A percentile compares a stretch with the other conserved stretches of the same genome.
Evolutionary conservation across 2,797 vertebrate genomes (phyloP).

Genomic region (Lateolabrax maculatus): DNA sequence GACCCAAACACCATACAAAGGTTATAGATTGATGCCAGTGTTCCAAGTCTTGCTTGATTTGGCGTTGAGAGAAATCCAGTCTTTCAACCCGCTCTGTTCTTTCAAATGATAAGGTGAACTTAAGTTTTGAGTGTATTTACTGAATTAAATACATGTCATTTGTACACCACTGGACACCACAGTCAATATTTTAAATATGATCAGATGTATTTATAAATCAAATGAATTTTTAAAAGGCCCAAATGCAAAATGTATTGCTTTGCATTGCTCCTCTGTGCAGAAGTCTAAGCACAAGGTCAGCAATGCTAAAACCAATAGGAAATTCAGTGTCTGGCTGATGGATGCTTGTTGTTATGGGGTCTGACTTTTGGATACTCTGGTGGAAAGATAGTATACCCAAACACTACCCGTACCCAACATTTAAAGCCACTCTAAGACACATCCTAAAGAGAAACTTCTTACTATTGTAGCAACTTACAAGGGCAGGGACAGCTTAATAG

Average conservation of each 20-base stretch:
- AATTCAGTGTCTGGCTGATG: not conserved
- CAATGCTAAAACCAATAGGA: not conserved
- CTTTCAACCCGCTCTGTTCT: not conserved
- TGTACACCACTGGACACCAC: not conserved
- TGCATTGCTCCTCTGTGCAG: not conserved
- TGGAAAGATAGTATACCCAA: not conserved
- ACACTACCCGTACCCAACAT: slow-evolving; percentile 5
- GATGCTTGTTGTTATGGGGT: not conserved
- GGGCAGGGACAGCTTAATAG: not conserved
- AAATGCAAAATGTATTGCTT: slow-evolving; percentile 6
- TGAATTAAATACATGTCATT: not conserved
- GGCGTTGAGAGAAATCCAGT: not conserved
- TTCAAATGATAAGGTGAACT: not conserved
- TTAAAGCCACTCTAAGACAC: not conserved
- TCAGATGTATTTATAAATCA: slow-evolving; percentile 7
- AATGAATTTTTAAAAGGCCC: not conserved
- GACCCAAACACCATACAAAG: not conserved
- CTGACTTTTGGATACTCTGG: slow-evolving; percentile 6
- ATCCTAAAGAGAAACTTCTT: not conserved
- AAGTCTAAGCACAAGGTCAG: slow-evolving; percentile 29
- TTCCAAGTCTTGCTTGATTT: slow-evolving; percentile 7
- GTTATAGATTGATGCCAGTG: not conserved
- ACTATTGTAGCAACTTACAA: not conserved
- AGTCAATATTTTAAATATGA: not conserved
- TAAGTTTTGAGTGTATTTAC: not conserved